These are phyloP conservation scores for Tamias sibiricus DNA, from an alignment of 2,113 vertebrate genomes.

Conservation along the genomic window DNA sequence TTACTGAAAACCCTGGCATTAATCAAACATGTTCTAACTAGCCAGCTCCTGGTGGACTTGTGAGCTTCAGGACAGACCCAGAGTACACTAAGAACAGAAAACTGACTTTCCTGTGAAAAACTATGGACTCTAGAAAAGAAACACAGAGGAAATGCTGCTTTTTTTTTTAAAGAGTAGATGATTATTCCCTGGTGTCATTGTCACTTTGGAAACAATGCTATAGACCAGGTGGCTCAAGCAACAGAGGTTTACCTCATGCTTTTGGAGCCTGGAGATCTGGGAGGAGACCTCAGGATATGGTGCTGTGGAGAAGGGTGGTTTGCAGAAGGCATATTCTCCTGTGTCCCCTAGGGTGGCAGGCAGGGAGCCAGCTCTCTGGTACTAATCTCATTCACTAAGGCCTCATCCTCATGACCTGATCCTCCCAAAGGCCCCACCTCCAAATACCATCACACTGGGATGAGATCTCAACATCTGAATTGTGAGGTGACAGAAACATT, in stretches of 20 bases:
- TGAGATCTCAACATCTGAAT: neutral
- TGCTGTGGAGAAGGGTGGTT: neutral
- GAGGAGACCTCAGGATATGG: neutral
- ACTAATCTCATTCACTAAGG: neutral
- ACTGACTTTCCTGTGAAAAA: neutral
- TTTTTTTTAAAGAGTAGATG: neutral
- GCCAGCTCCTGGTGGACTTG: neutral
- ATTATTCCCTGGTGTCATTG: neutral
- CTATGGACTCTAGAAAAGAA: neutral
- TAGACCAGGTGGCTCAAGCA: neutral
- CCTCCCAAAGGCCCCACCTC: neutral
- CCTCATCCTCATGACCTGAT: no score
- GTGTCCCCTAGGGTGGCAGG: accelerated
- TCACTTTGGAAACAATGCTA: neutral
- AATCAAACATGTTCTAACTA: neutral
- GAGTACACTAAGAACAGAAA: neutral
- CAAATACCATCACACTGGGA: neutral
- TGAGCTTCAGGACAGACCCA: neutral
- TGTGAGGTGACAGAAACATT: neutral
- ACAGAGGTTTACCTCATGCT: neutral
- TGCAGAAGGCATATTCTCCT: neutral
- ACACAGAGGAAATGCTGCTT: neutral
- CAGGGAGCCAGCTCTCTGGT: neutral
- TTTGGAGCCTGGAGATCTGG: neutral
- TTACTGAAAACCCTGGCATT: neutral